Evolutionary conservation across 2,888 invertebrate species (phyloP).

Genomic region (Mythimna lalbum): DNA sequence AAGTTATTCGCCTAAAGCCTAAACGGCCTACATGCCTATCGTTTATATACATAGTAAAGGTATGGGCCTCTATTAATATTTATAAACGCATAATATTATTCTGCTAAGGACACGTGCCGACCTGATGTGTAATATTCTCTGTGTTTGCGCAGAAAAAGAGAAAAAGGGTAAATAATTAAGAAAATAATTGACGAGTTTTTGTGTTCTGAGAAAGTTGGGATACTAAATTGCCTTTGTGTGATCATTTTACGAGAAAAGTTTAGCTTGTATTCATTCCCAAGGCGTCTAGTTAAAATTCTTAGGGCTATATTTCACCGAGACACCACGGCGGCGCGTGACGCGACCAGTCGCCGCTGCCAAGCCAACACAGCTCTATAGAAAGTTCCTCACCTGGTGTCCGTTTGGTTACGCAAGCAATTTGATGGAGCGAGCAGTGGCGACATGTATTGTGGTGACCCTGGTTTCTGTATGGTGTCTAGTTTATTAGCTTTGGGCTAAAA

Average conservation of each 20-base stretch:
- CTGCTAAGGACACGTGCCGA: conserved; percentile 33
- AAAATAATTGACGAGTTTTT: conserved; percentile 10
- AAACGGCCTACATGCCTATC: conserved; percentile 7
- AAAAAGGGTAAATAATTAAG: conserved; percentile 17
- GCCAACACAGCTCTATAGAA: too few species aligned
- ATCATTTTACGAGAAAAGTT: background rate
- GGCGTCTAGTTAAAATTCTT: too few species aligned
- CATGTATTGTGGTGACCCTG: too few species aligned
- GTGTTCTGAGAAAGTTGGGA: background rate
- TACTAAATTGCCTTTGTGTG: conserved; percentile 8
- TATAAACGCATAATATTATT: conserved; percentile 30
- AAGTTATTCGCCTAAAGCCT: background rate
- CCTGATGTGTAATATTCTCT: conserved; percentile 29
- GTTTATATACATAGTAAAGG: background rate
- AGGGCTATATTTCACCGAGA: too few species aligned
- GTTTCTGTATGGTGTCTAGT: too few species aligned
- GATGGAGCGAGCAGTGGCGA: too few species aligned
- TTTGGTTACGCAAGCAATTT: too few species aligned
- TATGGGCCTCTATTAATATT: conserved; percentile 33
- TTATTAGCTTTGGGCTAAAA: too few species aligned
- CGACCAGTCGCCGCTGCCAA: too few species aligned
- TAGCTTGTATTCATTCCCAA: too few species aligned
- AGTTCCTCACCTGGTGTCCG: too few species aligned
- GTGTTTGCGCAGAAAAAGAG: conserved; percentile 6
- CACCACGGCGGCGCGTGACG: too few species aligned